Evolutionary conservation across 2,113 vertebrate species (phyloP).

Genomic region (Dolichallabes microphthalmus): DNA sequence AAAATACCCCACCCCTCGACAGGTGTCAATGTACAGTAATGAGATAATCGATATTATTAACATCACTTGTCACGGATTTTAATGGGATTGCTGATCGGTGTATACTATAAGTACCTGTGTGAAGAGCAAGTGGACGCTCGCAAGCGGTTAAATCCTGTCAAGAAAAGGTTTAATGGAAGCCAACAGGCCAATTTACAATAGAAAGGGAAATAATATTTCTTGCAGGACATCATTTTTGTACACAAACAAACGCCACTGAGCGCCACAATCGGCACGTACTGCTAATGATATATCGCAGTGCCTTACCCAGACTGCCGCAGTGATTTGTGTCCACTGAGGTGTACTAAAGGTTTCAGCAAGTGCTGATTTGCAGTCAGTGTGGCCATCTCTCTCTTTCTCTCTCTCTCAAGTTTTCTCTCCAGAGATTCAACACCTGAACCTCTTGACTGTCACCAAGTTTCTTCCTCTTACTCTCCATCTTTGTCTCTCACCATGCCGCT

Average conservation of each 20-base stretch:
- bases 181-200: neutral
- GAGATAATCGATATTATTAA: too few relatives aligned
- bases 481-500: slow-evolving; percentile 35
- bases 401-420: slow-evolving; percentile 30
- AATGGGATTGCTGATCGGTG: too few relatives aligned
- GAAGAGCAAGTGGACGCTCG: neutral
- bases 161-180: neutral
- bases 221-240: neutral
- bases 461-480: slow-evolving; percentile 34
- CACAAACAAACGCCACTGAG: slow-evolving; percentile 6
- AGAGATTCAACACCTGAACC: slow-evolving; percentile 41
- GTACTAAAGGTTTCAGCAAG: slow-evolving; percentile 26
- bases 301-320: slow-evolving; percentile 5
- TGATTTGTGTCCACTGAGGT: slow-evolving; percentile 33
- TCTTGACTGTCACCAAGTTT: slow-evolving; percentile 36
- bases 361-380: slow-evolving; percentile 36
- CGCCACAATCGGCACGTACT: neutral
- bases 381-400: slow-evolving; percentile 26
- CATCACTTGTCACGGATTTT: too few relatives aligned
- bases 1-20: too few relatives aligned
- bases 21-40: too few relatives aligned
- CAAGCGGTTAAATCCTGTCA: neutral
- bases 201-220: neutral
- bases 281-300: slow-evolving; percentile 4
- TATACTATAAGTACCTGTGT: neutral